phyloP scores from a whole-genome alignment of 2,888 invertebrate species.

The Lacanobia wlatinum region DNA sequence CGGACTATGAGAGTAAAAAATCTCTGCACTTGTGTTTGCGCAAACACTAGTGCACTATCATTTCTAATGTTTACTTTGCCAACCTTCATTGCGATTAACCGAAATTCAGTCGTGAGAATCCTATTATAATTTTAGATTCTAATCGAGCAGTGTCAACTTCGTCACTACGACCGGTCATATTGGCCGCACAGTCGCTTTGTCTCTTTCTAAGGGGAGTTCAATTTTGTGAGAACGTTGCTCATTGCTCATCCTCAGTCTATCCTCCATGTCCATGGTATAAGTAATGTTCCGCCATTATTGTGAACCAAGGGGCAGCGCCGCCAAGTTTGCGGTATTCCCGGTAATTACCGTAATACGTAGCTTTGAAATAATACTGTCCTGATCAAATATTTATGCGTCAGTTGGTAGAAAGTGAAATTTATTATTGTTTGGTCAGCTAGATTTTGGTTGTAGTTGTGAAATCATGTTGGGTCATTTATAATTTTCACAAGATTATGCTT shows the following conservation, averaged over 20 bases:
- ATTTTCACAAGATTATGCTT: too few species aligned
- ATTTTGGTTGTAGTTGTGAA: conserved; percentile 36
- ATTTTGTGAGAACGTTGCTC: neutral
- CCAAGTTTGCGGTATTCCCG: conserved; percentile 68
- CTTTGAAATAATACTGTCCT: conserved; percentile 67
- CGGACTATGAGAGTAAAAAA: neutral
- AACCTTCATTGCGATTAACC: neutral
- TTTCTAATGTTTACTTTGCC: neutral
- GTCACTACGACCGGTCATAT: neutral
- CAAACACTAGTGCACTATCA: neutral
- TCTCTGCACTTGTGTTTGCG: neutral
- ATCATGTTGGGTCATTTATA: neutral
- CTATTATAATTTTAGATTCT: neutral
- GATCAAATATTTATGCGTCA: conserved; percentile 67
- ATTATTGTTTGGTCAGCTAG: conserved; percentile 57
- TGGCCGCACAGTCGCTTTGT: neutral
- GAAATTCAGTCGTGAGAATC: neutral
- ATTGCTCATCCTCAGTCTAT: neutral
- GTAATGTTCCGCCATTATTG: conserved; percentile 54
- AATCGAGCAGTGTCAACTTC: neutral
- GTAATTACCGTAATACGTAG: conserved; percentile 68
- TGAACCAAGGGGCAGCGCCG: conserved; percentile 62
- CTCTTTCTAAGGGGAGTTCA: neutral
- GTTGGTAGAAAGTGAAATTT: conserved; percentile 58
- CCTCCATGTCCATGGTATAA: neutral